A percentile compares a stretch with the other conserved stretches of the same genome.
phyloP scores from a whole-genome alignment of 2,888 invertebrate species.

The Cheilosia grossa region DNA sequence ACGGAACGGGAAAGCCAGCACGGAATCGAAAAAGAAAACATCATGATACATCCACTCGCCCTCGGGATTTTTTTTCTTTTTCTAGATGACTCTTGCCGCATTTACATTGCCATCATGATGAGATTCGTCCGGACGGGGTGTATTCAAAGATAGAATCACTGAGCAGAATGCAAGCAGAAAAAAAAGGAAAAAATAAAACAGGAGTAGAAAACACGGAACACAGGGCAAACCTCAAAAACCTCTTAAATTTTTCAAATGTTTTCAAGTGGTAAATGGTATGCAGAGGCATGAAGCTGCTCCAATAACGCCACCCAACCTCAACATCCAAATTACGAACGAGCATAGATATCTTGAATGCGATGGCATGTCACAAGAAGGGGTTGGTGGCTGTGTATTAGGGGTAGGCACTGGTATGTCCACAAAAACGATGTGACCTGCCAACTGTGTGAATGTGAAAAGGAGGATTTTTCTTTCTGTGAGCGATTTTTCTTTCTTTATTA shows the following conservation, averaged over 20 bases:
- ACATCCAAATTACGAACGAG: constrained; percentile 71
- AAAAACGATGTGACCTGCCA: constrained; percentile 73
- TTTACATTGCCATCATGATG: constrained; percentile 75
- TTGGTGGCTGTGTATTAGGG: constrained; percentile 1
- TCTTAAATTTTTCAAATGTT: constrained; percentile 75
- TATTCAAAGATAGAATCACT: constrained; percentile 57
- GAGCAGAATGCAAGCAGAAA: constrained; percentile 30
- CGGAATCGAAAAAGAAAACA: constrained; percentile 67
- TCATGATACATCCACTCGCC: constrained; percentile 74
- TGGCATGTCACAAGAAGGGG: constrained; percentile 44
- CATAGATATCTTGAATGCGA: constrained; percentile 62
- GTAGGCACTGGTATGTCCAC: constrained; percentile 47
- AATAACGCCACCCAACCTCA: constrained; percentile 65
- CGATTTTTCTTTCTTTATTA: constrained; percentile 25
- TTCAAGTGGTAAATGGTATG: constrained; percentile 73
- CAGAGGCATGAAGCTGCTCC: constrained; percentile 70
- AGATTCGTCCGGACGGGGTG: constrained; percentile 63
- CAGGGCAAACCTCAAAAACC: constrained; percentile 72
- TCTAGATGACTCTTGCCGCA: constrained; percentile 69
- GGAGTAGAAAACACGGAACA: constrained; percentile 53
- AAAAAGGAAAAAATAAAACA: constrained; percentile 11
- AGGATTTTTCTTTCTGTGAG: constrained; percentile 37
- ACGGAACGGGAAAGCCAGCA: constrained; percentile 45
- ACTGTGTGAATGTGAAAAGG: constrained; percentile 68
- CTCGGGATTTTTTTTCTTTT: constrained; percentile 58